Percentiles rank a stretch among this genome's conserved stretches.
These are phyloP conservation scores for Pelobates cultripes DNA, from an alignment of 2,797 vertebrate genomes.

Conservation along the genomic window DNA sequence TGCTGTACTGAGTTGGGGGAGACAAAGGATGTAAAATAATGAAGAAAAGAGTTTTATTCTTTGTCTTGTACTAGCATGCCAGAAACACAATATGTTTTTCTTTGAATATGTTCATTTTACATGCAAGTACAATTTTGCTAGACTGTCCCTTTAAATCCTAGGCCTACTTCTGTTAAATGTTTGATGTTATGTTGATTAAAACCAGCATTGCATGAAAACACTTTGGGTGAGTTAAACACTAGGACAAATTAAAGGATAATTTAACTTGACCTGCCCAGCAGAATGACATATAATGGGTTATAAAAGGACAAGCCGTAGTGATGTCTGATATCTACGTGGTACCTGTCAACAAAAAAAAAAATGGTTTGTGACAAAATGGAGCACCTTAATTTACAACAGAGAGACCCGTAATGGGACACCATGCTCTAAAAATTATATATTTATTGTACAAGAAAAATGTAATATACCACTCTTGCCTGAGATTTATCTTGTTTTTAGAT, in stretches of 20 bases:
- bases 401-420: background rate
- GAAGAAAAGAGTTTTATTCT: too few species aligned
- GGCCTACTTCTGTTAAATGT: too few species aligned
- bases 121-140: too few species aligned
- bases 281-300: background rate
- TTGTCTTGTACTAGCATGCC: too few species aligned
- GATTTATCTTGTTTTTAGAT: background rate
- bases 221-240: background rate
- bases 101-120: too few species aligned
- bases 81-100: too few species aligned
- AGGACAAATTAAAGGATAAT: background rate
- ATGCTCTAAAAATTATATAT: constrained; percentile 5
- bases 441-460: background rate
- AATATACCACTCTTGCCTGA: background rate
- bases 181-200: too few species aligned
- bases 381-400: constrained; percentile 15
- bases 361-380: constrained; percentile 10
- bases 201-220: too few species aligned
- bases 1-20: too few species aligned
- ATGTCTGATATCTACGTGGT: background rate
- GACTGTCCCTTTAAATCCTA: too few species aligned
- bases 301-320: background rate
- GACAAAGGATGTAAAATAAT: too few species aligned
- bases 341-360: background rate
- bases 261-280: background rate